Conservation (phyloP, 1,140 invertebrate species). For the Drosophila teissieri region DNA sequence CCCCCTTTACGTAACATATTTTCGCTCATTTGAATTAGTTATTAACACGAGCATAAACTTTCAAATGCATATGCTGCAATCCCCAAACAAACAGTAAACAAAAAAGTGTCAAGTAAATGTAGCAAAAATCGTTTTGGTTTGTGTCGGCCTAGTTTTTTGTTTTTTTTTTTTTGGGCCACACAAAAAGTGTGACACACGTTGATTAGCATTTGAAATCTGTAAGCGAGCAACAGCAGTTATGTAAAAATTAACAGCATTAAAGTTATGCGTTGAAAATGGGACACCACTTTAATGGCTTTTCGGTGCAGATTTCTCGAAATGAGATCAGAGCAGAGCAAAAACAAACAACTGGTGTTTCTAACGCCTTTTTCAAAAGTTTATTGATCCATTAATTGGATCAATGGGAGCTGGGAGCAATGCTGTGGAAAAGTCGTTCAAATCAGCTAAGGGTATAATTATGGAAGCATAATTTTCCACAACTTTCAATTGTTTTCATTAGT, state of each 20-base stretch:
- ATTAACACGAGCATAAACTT: slow-evolving; percentile 64
- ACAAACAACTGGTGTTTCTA: background rate
- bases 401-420: background rate
- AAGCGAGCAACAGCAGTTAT: slow-evolving; percentile 38
- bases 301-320: slow-evolving; percentile 5
- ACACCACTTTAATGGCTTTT: slow-evolving; percentile 19
- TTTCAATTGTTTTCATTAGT: slow-evolving; percentile 52
- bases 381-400: slow-evolving; percentile 28
- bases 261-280: slow-evolving; percentile 39
- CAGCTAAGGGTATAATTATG: slow-evolving; percentile 47
- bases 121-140: slow-evolving; percentile 28
- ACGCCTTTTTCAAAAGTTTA: slow-evolving; percentile 1
- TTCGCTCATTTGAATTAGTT: slow-evolving; percentile 67
- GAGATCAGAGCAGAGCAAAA: too few species aligned
- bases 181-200: slow-evolving; percentile 43
- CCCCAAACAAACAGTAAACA: slow-evolving; percentile 5
- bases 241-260: slow-evolving; percentile 58
- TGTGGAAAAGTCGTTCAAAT: slow-evolving; percentile 13
- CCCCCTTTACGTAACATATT: slow-evolving; percentile 48
- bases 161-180: slow-evolving; percentile 4
- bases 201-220: slow-evolving; percentile 58
- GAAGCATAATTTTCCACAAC: slow-evolving; percentile 47
- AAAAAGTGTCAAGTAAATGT: slow-evolving; percentile 46
- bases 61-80: slow-evolving; percentile 72
- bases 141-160: slow-evolving; percentile 25